phyloP scores from a whole-genome alignment of 1,140 invertebrate genomes.

The Drosophila sp. region DNA sequence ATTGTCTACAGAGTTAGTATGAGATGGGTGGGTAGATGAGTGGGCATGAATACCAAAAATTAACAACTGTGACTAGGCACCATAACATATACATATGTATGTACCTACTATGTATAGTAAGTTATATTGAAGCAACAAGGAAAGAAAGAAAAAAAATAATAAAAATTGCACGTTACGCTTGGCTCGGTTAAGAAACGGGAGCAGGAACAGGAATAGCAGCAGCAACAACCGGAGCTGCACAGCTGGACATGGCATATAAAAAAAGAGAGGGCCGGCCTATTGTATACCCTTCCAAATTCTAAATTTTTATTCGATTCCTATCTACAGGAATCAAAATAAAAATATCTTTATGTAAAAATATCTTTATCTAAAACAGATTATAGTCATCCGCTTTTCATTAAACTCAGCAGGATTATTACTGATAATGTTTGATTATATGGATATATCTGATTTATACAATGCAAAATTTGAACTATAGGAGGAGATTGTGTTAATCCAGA shows the following conservation, averaged over 20 bases:
- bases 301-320: no score
- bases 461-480: no score
- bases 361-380: no score
- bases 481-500: no score
- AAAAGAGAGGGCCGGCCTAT: conserved; percentile 8
- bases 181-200: conserved; percentile 3
- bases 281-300: no score
- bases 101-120: conserved; percentile 32
- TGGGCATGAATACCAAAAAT: conserved; percentile 38
- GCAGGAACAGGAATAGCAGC: not conserved
- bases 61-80: conserved; percentile 61
- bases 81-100: conserved; percentile 51
- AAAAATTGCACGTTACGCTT: conserved; percentile 73
- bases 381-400: no score
- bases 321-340: no score
- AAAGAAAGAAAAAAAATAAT: conserved; percentile 49
- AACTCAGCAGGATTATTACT: no score
- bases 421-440: no score
- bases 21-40: not conserved
- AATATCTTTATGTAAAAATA: no score
- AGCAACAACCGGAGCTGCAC: conserved; percentile 38
- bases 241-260: conserved; percentile 73
- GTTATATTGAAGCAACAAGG: not conserved
- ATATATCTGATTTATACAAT: no score
- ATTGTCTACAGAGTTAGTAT: no score